phyloP scores from a whole-genome alignment of 2,888 invertebrate genomes.

The Andrena minutula region DNA sequence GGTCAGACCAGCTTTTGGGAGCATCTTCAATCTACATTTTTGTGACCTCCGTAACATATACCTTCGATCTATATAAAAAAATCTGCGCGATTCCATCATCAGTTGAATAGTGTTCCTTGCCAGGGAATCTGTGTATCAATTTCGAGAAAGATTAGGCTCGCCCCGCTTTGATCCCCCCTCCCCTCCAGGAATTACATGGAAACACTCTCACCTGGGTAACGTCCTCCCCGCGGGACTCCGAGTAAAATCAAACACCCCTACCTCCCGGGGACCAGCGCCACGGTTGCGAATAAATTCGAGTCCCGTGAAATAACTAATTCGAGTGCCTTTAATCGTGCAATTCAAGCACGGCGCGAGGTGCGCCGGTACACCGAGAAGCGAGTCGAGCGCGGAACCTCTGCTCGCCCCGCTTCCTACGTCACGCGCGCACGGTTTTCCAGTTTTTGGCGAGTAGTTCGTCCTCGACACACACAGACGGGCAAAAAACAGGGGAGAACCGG shows the following conservation, averaged over 20 bases:
- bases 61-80: too few relatives aligned
- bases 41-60: too few relatives aligned
- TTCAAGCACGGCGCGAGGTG: slow-evolving; percentile 24
- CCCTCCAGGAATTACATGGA: not conserved
- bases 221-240: not conserved
- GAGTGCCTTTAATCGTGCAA: slow-evolving; percentile 39
- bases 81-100: too few relatives aligned
- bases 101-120: too few relatives aligned
- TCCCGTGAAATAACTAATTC: slow-evolving; percentile 37
- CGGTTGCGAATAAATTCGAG: slow-evolving; percentile 14
- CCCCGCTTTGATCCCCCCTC: not conserved
- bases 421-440: slow-evolving; percentile 51
- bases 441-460: slow-evolving; percentile 51
- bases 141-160: too few relatives aligned
- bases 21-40: too few relatives aligned
- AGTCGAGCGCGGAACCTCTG: slow-evolving; percentile 22
- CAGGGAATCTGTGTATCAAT: too few relatives aligned
- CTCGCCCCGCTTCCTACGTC: slow-evolving; percentile 5
- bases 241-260: not conserved
- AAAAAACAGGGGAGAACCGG: slow-evolving; percentile 23
- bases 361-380: slow-evolving; percentile 18
- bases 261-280: not conserved
- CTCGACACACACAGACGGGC: slow-evolving; percentile 39
- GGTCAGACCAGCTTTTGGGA: too few relatives aligned
- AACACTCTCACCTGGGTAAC: not conserved